Evolutionary conservation across 2,888 invertebrate genomes (phyloP).

Genomic region (Hemithea aestivaria): DNA sequence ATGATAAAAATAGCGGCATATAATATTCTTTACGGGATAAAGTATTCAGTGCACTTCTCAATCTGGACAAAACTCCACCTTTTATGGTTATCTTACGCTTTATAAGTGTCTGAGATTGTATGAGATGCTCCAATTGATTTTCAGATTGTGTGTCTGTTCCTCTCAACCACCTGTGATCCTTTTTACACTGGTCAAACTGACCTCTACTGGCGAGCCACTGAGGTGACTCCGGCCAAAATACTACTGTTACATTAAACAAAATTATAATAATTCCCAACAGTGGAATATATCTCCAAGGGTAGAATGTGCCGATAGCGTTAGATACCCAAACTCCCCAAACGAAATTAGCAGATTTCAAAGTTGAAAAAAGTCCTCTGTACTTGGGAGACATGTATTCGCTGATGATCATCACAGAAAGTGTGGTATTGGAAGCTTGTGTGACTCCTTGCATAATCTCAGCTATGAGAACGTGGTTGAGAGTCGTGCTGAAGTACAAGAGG

Average conservation of each 20-base stretch:
- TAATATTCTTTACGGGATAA: conserved; percentile 19
- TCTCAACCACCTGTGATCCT: conserved; percentile 26
- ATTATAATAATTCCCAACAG: conserved; percentile 18
- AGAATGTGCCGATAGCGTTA: conserved; percentile 31
- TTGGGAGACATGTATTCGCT: conserved; percentile 28
- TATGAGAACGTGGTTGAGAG: conserved; percentile 1
- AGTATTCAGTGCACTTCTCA: background rate
- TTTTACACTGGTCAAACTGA: conserved; percentile 26
- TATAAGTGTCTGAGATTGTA: conserved; percentile 6
- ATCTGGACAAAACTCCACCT: no score
- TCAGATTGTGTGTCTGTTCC: conserved; percentile 21
- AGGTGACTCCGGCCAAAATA: conserved; percentile 28
- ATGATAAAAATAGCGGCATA: conserved; percentile 22
- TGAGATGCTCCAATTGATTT: conserved; percentile 22
- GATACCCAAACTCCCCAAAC: conserved; percentile 32
- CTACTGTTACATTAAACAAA: conserved; percentile 9
- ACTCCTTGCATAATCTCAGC: conserved; percentile 4
- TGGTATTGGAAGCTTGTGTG: conserved; percentile 1
- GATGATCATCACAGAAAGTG: conserved; percentile 19
- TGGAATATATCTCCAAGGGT: conserved; percentile 28
- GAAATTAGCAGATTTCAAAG: conserved; percentile 27
- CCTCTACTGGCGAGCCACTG: conserved; percentile 33
- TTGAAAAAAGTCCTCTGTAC: conserved; percentile 26
- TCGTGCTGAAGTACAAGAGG: conserved; percentile 3
- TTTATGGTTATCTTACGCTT: no score